A percentile compares a stretch with the other conserved stretches of the same genome.
These are phyloP conservation scores for Malthinus seriepunctatus DNA, from an alignment of 2,888 invertebrate species.

Conservation along the genomic window DNA sequence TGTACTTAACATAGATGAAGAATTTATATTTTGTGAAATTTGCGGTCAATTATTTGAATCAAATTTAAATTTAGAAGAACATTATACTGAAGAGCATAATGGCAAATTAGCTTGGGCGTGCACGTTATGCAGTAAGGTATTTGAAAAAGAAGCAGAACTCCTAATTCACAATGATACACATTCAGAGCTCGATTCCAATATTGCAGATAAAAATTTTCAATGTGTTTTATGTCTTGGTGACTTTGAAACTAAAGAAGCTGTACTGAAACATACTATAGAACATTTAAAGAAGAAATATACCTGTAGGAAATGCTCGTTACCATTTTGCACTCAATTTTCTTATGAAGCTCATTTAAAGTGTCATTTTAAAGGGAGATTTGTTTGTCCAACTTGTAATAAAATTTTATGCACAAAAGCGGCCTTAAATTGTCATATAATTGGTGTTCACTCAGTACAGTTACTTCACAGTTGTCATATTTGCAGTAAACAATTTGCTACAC, in stretches of 20 bases:
- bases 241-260: slow-evolving; percentile 33
- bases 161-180: slow-evolving; percentile 21
- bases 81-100: slow-evolving; percentile 23
- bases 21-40: slow-evolving; percentile 33
- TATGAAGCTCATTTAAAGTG: slow-evolving; percentile 32
- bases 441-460: slow-evolving; percentile 36
- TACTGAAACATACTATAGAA: slow-evolving; percentile 34
- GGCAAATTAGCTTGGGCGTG: slow-evolving; percentile 24
- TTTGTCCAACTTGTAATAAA: slow-evolving; percentile 40
- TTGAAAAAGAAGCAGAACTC: slow-evolving; percentile 28
- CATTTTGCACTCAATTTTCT: slow-evolving; percentile 32
- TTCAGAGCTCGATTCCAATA: background rate
- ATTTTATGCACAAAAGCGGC: slow-evolving; percentile 35
- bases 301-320: slow-evolving; percentile 33
- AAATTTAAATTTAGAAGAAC: slow-evolving; percentile 33
- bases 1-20: slow-evolving; percentile 20
- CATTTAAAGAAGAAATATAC: slow-evolving; percentile 34
- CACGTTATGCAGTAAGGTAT: slow-evolving; percentile 27
- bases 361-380: slow-evolving; percentile 31
- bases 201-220: slow-evolving; percentile 27
- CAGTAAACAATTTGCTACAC: slow-evolving; percentile 37
- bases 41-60: slow-evolving; percentile 38
- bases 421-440: slow-evolving; percentile 37
- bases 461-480: slow-evolving; percentile 37
- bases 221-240: slow-evolving; percentile 41